These are phyloP conservation scores for Limosa lapponica DNA, from an alignment of 2,797 vertebrate genomes.

Conservation along the genomic window DNA sequence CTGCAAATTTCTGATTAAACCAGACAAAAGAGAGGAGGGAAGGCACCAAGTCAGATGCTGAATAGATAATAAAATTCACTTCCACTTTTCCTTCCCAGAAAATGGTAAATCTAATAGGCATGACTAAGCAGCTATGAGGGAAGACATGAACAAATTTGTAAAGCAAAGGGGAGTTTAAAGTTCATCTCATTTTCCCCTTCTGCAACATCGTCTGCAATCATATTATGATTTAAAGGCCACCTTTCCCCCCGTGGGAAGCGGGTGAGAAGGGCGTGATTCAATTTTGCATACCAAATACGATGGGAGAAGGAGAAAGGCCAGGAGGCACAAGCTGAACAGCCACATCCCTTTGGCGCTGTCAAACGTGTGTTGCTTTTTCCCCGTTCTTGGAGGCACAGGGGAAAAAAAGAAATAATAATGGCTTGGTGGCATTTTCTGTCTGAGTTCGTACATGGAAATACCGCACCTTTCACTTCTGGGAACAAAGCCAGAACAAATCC, in stretches of 20 bases:
- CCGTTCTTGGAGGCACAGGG: not conserved
- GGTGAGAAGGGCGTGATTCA: constrained; percentile 23
- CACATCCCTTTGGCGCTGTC: constrained; percentile 13
- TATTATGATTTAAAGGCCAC: constrained; percentile 66
- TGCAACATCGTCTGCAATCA: constrained; percentile 48
- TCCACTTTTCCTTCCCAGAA: constrained; percentile 15
- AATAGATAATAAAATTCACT: constrained; percentile 32
- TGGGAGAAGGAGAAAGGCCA: constrained; percentile 39
- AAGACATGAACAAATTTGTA: constrained; percentile 47
- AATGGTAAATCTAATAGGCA: constrained; percentile 35
- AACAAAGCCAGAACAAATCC: constrained; percentile 26
- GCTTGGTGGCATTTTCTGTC: constrained; percentile 21
- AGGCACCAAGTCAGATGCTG: constrained; percentile 17
- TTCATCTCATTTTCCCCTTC: constrained; percentile 62
- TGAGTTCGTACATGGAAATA: not conserved
- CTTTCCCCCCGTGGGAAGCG: not conserved
- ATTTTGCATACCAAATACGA: constrained; percentile 14
- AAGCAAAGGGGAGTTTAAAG: constrained; percentile 65
- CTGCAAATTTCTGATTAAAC: constrained; percentile 43
- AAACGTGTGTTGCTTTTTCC: not conserved
- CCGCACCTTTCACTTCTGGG: not conserved
- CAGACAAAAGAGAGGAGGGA: not conserved
- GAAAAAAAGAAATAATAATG: not conserved
- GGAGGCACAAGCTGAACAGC: constrained; percentile 4
- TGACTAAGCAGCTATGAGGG: constrained; percentile 51